These are phyloP conservation scores for Brachypterus glaber DNA, from an alignment of 2,888 invertebrate species.

Conservation along the genomic window DNA sequence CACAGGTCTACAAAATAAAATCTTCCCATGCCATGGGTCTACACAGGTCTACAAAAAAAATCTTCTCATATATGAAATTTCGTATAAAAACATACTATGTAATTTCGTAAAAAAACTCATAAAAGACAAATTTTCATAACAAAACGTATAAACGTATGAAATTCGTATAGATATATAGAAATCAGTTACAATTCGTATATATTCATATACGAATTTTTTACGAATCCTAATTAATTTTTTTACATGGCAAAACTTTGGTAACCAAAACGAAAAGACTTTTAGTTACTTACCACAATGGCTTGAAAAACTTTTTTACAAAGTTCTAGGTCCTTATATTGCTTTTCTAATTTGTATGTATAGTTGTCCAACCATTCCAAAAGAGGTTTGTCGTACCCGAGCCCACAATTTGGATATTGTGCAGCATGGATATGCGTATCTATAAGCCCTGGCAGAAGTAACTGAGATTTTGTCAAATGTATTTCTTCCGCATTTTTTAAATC, in stretches of 20 bases:
- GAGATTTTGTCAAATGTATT: constrained; percentile 35
- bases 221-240: constrained; percentile 1
- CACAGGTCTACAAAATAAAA: no score
- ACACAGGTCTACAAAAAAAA: no score
- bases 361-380: constrained; percentile 75
- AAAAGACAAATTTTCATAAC: no score
- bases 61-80: no score
- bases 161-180: no score
- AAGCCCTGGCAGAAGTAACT: constrained; percentile 80
- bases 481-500: constrained; percentile 14
- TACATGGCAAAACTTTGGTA: constrained; percentile 2
- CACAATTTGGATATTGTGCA: constrained; percentile 78
- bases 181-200: no score
- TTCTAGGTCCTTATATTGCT: constrained; percentile 54
- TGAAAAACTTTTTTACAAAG: constrained; percentile 65
- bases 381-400: constrained; percentile 69
- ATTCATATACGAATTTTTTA: no score
- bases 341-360: constrained; percentile 81
- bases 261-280: no score
- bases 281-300: constrained; percentile 64
- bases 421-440: constrained; percentile 88
- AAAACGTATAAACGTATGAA: no score
- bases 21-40: no score
- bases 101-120: no score
- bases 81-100: no score